Percentiles rank a stretch among this genome's conserved stretches.
Conservation (phyloP, 92 coral and sea anemone genomes). For the Porites evermanni region DNA sequence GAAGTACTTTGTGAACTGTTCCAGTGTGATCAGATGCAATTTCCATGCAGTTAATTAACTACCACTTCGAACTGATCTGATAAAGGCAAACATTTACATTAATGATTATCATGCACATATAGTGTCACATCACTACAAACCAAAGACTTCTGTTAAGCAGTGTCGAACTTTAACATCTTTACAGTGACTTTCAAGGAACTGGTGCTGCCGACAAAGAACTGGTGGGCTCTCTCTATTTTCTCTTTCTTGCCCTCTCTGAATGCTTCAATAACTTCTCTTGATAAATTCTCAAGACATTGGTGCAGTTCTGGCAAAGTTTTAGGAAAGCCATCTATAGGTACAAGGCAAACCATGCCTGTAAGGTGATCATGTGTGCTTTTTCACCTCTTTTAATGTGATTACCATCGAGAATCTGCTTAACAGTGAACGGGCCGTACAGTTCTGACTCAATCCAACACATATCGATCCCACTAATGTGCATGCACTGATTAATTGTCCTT, state of each 20-base stretch:
- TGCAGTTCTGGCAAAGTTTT: no score
- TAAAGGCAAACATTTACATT: conserved; percentile 46
- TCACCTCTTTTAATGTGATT: conserved; percentile 66
- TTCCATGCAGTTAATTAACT: conserved; percentile 18
- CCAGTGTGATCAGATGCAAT: conserved; percentile 63
- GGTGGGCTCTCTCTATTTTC: conserved; percentile 18
- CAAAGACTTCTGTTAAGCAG: conserved; percentile 34
- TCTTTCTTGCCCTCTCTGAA: conserved; percentile 1
- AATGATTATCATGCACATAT: conserved; percentile 46
- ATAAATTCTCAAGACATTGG: no score
- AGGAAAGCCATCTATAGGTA: conserved; percentile 6
- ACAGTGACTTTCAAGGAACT: conserved; percentile 23
- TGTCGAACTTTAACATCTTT: conserved; percentile 44
- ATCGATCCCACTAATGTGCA: conserved; percentile 57
- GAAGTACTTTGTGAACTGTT: conserved; percentile 49
- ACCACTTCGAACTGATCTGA: conserved; percentile 54
- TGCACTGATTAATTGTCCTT: conserved; percentile 13
- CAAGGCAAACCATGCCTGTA: conserved; percentile 35
- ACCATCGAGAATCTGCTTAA: conserved; percentile 61
- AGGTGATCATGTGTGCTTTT: conserved; percentile 43
- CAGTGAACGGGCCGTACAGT: conserved; percentile 59
- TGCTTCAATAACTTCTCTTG: no score
- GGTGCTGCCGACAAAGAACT: conserved; percentile 23
- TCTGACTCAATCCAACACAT: conserved; percentile 56
- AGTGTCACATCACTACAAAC: conserved; percentile 47